Percentiles rank a stretch among this genome's conserved stretches.
Evolutionary conservation across 2,888 invertebrate genomes (phyloP).

Genomic region (Pinctada fucata): DNA sequence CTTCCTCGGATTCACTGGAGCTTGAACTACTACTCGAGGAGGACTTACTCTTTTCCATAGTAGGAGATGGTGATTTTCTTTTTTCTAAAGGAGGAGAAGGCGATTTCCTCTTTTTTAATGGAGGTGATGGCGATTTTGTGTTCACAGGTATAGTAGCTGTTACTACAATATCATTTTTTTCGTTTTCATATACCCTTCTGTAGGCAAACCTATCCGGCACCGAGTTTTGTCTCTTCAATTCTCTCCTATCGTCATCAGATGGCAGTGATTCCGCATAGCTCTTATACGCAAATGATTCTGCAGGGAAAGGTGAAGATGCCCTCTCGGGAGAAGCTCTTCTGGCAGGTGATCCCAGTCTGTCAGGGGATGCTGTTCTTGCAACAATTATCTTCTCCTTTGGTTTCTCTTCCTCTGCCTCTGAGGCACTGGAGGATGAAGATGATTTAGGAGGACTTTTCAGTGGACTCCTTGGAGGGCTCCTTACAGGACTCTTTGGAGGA

Average conservation of each 20-base stretch:
- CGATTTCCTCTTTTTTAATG: background rate
- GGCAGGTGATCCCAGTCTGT: background rate
- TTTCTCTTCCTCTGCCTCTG: conserved; percentile 18
- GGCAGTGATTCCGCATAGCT: background rate
- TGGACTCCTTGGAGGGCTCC: background rate
- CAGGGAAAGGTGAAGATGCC: background rate
- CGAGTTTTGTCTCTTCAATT: background rate
- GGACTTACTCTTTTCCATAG: background rate
- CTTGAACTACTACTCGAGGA: conserved; percentile 14
- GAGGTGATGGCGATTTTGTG: background rate
- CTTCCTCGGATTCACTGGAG: conserved; percentile 6
- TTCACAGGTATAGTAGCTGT: background rate
- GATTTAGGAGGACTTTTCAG: background rate
- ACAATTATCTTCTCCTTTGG: background rate
- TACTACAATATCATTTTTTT: background rate
- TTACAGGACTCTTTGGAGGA: conserved; percentile 1
- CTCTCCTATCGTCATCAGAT: background rate
- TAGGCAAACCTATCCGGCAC: background rate
- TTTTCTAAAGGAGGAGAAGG: background rate
- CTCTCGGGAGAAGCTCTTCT: background rate
- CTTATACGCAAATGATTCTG: background rate
- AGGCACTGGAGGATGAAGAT: conserved; percentile 20
- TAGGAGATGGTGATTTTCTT: background rate
- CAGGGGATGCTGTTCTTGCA: background rate
- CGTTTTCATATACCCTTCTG: background rate